Base-by-base conservation (phyloP, 2,113 vertebrate genomes). In the Nothoprocta perdicaria region DNA sequence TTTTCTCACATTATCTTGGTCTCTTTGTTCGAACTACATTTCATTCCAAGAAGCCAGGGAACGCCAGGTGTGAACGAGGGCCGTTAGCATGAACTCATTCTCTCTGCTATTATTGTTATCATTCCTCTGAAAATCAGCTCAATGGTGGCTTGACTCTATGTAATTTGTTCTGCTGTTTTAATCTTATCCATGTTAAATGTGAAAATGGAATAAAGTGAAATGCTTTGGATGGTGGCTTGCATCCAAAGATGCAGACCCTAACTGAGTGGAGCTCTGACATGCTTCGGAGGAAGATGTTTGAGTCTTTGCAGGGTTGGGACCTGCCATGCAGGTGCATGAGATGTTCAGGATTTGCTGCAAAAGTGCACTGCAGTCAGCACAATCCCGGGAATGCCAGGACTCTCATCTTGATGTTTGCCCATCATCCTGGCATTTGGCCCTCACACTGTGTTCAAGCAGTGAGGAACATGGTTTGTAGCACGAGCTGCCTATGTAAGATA, bases 1-100 rank as follows among this genome's bases (percentile, higher is more conserved):
- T 96, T 95, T 93, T 94, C 89, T 92, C 88, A 90, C 92, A 89
- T 95, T 94, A 90, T 93, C 86, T 89, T 93, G 15, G 73, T 88
- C 89, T 46, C 53, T 92, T 91, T 88, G 50, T 96, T 93, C 76
- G 80, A 87, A 41, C 29, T 84, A 61, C n/a, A 2, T 77, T 89
- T 87, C 76, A 87, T 91, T 91, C 92, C 89, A 75, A 57, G 80
- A 43, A 89, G 74, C 46, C 85, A 91, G 87, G 76, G 92, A 93
- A 69, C 87, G 74, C 92, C 92, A 95, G 89, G 92, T 95, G 89
- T 86, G 87, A 89, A 91, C 17, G 84, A 96, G 80, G 53, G 79
- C 76, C 88, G 79, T 72, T 67, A 78, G 52, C 80, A 27, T 88
- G 92, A 89, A 89, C 91, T 80, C 58, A 15, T 31, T 93, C 65